Base-by-base conservation (phyloP, 2,888 invertebrate genomes). In the Ametastegia equiseti region DNA sequence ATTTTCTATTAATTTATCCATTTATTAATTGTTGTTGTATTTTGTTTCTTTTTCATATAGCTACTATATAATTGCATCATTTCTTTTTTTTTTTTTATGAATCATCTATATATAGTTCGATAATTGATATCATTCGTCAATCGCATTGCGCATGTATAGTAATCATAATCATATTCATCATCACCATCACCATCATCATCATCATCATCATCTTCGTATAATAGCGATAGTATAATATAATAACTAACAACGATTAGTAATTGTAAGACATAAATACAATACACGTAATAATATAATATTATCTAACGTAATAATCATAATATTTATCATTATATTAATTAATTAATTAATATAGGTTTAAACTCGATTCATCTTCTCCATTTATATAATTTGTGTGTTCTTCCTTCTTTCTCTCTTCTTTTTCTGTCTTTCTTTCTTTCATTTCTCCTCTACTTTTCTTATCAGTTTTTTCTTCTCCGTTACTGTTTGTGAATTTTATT, bases 211-310 rank as follows among this genome's bases (percentile, higher is more conserved):
- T 11, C 7, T 11, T 54, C 9, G 23, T 54, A 54, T 54, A 54
- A 54, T 54, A 54, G 54, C 54, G 54, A 54, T 54, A 54, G 54
- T 54, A 69, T 69, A 86, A 88, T 89, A 88, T 87, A 69, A 69
- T 69, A 90, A 90, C 90, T 90, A 90, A 90, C 89, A 89, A 90
- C 89, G 90, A 90, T 90, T 89, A 90, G 89, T 88, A 88, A 88
- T 89, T 89, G 89, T 88, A 86, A 89, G 89, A 90, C 89, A 88
- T 89, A 89, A 90, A 89, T 90, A 90, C 89, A 89, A 87, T 90
- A 89, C 89, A 89, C 88, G 87, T 88, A 89, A 86, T 85, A 83
- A 86, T 85, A 83, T 85, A 83, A 89, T 89, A 88, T 88, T 45
- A 89, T 88, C 88, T 88, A 88, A 89, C 87, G 87, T 89, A 89